Base-by-base conservation (phyloP, 1,140 invertebrate species). In the Zaprionus kolodkinae region DNA sequence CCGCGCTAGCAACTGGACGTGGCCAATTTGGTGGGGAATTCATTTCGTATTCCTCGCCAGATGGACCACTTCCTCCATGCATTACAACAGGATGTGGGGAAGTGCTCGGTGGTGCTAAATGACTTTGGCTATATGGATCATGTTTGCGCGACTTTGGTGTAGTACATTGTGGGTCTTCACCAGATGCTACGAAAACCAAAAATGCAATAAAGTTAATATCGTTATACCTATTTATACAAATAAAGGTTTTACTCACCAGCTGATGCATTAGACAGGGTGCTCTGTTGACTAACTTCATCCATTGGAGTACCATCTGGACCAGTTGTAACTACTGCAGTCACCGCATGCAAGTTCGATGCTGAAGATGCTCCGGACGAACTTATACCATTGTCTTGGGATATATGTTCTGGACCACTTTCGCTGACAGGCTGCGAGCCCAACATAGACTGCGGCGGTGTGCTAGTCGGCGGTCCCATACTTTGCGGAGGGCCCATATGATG, bases 21-120 rank as follows among this genome's bases (percentile, higher is more conserved):
- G 97, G 95, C 96, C 96, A 97, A 71, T 94, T 93, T 88, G 96
- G 95, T 68, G 97, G 97, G 92, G 96, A 97, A 92, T 95, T 96
- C 83, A 97, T 95, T 92, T 97, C 97, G 94, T 98, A 98, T 88
- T 99, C 97, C 89, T 99, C 97, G 90, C 97, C 97, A 87, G 95
- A 94, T 7, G 96, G 96, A 17, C 96, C 97, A 61, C 78, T 76
- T 17, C 71, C 61, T 6, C 78, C 78, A 91, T 96, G 94, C 84
- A 89, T 89, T 21, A 79, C 87, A 77, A 70, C 84, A 96, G 96
- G 94, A 94, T 93, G 96, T 69, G 96, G 97, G 66, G 97, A 97
- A 95, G 91, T 95, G 69, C 82, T 92, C 21, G 96, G 95, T 80
- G 96, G 96, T 43, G 95, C 94, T 74, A 96, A 95, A 94, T 96